Conservation (phyloP, 1,140 invertebrate genomes). For the Hesperophylax magnus region DNA sequence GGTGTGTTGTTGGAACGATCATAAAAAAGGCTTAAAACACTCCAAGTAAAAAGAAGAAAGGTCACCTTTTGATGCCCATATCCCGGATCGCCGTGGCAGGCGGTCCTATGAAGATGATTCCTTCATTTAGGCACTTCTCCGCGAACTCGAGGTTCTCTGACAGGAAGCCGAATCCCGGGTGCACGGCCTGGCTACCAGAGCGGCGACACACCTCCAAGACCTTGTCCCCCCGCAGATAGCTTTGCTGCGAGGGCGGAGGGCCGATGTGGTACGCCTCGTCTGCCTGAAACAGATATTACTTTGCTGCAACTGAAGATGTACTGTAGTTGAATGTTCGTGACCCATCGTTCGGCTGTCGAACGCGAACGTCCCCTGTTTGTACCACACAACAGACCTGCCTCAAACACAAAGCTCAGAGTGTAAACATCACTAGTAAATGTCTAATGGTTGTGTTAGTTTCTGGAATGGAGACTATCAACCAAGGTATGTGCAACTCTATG, state of each 20-base stretch:
- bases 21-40: no score
- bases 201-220: constrained; percentile 89
- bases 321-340: no score
- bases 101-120: constrained; percentile 93
- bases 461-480: no score
- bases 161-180: constrained; percentile 95
- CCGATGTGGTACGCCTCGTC: constrained; percentile 96
- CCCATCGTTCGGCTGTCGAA: no score
- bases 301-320: background rate
- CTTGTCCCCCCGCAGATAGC: constrained; percentile 91
- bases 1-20: no score
- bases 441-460: no score
- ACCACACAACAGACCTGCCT: no score
- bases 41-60: background rate
- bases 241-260: constrained; percentile 86
- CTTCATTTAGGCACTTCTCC: constrained; percentile 80
- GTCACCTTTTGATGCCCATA: constrained; percentile 97
- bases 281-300: constrained; percentile 71
- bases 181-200: constrained; percentile 89
- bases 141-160: constrained; percentile 96
- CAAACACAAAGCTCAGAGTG: no score
- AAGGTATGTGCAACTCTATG: no score
- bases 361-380: no score
- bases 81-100: constrained; percentile 93
- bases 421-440: no score